Evolutionary conservation across 2,113 vertebrate genomes (phyloP).

Genomic region (Dasyornis broadbenti): DNA sequence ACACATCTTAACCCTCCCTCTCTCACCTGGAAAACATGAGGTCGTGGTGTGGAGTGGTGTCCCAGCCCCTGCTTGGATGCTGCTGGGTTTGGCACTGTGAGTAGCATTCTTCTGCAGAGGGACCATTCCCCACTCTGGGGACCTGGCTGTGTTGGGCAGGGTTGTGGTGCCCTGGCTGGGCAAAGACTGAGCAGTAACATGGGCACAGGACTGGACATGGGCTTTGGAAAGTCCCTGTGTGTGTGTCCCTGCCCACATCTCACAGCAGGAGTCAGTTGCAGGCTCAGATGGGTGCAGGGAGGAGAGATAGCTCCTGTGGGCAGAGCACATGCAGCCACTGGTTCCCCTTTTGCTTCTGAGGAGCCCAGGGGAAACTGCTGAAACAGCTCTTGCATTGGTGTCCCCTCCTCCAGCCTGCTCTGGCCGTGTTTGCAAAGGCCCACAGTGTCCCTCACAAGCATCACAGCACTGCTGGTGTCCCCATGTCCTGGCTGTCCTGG

Average conservation of each 20-base stretch:
- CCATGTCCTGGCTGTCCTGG: rapidly evolving
- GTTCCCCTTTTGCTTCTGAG: slow-evolving; percentile 16
- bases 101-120: not conserved
- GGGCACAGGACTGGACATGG: not conserved
- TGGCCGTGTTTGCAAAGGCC: not conserved
- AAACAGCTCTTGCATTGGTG: not conserved
- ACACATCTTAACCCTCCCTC: not conserved
- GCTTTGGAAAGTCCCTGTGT: not conserved
- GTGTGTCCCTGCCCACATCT: not conserved
- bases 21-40: not conserved
- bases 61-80: not conserved
- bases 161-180: not conserved
- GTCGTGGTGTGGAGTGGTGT: not conserved
- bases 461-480: not conserved
- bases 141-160: rapidly evolving
- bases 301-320: not conserved
- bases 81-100: not conserved
- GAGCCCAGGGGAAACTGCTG: not conserved
- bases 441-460: rapidly evolving
- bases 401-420: not conserved
- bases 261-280: not conserved
- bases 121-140: rapidly evolving
- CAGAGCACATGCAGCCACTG: not conserved
- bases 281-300: not conserved
- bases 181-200: not conserved